These are phyloP conservation scores for Zaprionus inermis DNA, from an alignment of 1,140 invertebrate genomes.

Conservation along the genomic window DNA sequence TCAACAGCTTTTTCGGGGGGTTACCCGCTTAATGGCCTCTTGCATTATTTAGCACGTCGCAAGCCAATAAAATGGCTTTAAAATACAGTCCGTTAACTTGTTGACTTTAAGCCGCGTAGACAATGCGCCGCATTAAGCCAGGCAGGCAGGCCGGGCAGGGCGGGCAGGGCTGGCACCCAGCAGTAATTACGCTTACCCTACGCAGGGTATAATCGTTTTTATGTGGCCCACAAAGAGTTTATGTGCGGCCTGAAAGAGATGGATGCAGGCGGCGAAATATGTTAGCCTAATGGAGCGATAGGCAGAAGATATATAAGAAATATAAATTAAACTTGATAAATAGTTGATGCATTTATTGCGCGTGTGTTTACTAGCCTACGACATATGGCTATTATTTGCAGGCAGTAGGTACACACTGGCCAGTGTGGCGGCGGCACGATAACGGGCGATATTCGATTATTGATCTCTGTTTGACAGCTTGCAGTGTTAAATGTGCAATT, in stretches of 20 bases:
- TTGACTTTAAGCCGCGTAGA: conserved; percentile 73
- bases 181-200: conserved; percentile 29
- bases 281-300: neutral
- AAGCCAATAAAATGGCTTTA: conserved; percentile 74
- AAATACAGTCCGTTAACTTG: conserved; percentile 51
- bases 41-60: conserved; percentile 75
- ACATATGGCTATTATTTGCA: neutral
- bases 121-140: conserved; percentile 67
- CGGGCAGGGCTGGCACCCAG: neutral
- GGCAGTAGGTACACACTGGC: neutral
- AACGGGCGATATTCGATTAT: neutral
- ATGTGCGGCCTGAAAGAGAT: neutral
- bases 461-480: neutral
- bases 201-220: neutral
- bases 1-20: conserved; percentile 51
- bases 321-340: neutral
- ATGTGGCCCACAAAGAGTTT: conserved; percentile 3
- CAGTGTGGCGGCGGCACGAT: conserved; percentile 3
- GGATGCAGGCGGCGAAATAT: neutral
- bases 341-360: neutral
- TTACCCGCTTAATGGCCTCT: conserved; percentile 62
- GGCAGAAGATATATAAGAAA: neutral
- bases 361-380: neutral
- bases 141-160: neutral
- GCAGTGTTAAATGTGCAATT: neutral